Conservation (phyloP, 2,797 vertebrate genomes). For the Sebastiscus albofasciatus region DNA sequence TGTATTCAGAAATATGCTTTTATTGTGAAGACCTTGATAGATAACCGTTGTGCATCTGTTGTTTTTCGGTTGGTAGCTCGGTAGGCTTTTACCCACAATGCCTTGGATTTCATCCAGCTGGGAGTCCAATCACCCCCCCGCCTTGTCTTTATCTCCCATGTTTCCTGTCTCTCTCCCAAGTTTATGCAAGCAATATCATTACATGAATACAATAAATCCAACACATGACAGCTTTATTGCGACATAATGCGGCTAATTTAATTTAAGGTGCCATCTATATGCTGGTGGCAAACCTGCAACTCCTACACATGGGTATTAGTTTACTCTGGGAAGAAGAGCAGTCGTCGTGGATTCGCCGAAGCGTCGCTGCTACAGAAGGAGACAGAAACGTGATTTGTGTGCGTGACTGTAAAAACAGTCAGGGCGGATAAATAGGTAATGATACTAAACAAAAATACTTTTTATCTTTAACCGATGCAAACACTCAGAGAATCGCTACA, state of each 20-base stretch:
- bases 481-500: not conserved
- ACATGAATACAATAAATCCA: conserved; percentile 53
- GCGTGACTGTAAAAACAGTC: not conserved
- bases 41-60: not conserved
- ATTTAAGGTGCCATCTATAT: conserved; percentile 58
- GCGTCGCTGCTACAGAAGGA: conserved; percentile 10
- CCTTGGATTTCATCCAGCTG: not conserved
- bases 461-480: not conserved
- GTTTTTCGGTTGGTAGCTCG: not conserved
- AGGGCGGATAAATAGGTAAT: not conserved
- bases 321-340: conserved; percentile 21
- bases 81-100: not conserved
- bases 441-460: not conserved
- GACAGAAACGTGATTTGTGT: conserved; percentile 27
- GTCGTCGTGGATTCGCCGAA: conserved; percentile 5
- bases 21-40: not conserved
- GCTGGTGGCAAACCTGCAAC: conserved; percentile 35
- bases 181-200: conserved; percentile 40
- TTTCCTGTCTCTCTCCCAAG: conserved; percentile 8
- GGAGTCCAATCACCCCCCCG: not conserved
- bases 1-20: not conserved
- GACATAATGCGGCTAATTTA: conserved; percentile 49
- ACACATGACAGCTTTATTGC: conserved; percentile 58
- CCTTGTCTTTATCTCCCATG: not conserved
- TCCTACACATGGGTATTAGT: conserved; percentile 40